These are phyloP conservation scores for Xestia c-nigrum DNA, from an alignment of 2,888 invertebrate species.

Conservation along the genomic window DNA sequence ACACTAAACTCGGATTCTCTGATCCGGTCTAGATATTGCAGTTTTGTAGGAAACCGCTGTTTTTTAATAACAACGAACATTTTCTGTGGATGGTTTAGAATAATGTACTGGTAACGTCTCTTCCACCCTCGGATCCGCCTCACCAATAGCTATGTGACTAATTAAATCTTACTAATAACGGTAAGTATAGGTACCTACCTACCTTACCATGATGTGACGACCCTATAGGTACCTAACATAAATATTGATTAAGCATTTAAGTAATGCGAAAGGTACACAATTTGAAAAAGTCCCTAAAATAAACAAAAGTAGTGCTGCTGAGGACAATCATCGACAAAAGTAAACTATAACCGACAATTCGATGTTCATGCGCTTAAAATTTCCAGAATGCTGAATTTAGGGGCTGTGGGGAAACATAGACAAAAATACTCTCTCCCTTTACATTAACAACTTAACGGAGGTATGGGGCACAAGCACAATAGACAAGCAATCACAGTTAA, in stretches of 20 bases:
- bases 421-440: conserved; percentile 4
- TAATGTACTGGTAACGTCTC: too few species aligned
- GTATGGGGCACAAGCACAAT: conserved; percentile 1
- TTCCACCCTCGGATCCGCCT: too few species aligned
- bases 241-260: background rate
- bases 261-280: background rate
- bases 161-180: background rate
- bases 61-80: too few species aligned
- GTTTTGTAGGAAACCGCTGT: too few species aligned
- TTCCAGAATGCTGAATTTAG: conserved; percentile 8
- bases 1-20: too few species aligned
- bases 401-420: conserved; percentile 3
- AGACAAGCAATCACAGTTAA: conserved; percentile 14
- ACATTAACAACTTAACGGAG: background rate
- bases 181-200: background rate
- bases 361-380: conserved; percentile 16
- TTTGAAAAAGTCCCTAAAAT: conserved; percentile 42
- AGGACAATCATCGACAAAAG: conserved; percentile 14
- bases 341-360: background rate
- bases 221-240: conserved; percentile 17
- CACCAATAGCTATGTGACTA: background rate
- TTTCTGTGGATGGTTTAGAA: too few species aligned
- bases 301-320: conserved; percentile 14
- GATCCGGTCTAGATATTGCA: too few species aligned
- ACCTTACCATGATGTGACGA: background rate